Percentiles rank a stretch among this genome's conserved stretches.
Conservation (phyloP, 2,888 invertebrate species). For the Diplolepis rosae region DNA sequence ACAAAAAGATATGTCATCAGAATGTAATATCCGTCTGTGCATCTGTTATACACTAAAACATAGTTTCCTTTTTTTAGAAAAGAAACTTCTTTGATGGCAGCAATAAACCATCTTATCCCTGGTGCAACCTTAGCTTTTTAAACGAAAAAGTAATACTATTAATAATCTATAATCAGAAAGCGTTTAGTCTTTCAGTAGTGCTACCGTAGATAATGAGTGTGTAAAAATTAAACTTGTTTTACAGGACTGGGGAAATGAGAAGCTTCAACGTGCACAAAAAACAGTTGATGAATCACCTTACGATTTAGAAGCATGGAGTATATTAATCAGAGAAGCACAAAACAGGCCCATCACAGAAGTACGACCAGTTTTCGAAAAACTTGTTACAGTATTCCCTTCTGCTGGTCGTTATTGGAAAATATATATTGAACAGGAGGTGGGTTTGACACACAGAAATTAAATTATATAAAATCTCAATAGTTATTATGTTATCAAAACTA, state of each 20-base stretch:
- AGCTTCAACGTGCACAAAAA: constrained; percentile 87
- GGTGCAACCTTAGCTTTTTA: constrained; percentile 2
- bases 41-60: neutral
- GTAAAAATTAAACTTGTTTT: constrained; percentile 41
- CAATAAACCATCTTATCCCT: neutral
- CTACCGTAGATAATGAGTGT: neutral
- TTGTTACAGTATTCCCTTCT: constrained; percentile 96
- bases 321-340: constrained; percentile 95
- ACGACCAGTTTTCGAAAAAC: constrained; percentile 91
- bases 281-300: constrained; percentile 91
- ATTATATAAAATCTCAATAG: too few relatives aligned
- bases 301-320: constrained; percentile 98
- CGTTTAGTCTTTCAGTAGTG: neutral
- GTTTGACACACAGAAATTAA: constrained; percentile 31
- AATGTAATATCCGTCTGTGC: too few relatives aligned
- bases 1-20: neutral
- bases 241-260: constrained; percentile 93
- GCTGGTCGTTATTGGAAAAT: constrained; percentile 99
- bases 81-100: neutral
- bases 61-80: neutral
- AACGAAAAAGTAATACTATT: neutral
- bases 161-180: neutral
- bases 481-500: too few relatives aligned
- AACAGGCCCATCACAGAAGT: constrained; percentile 91
- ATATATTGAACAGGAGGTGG: constrained; percentile 97